Conservation (phyloP, 1,140 invertebrate species). For the Dreissena polymorpha region DNA sequence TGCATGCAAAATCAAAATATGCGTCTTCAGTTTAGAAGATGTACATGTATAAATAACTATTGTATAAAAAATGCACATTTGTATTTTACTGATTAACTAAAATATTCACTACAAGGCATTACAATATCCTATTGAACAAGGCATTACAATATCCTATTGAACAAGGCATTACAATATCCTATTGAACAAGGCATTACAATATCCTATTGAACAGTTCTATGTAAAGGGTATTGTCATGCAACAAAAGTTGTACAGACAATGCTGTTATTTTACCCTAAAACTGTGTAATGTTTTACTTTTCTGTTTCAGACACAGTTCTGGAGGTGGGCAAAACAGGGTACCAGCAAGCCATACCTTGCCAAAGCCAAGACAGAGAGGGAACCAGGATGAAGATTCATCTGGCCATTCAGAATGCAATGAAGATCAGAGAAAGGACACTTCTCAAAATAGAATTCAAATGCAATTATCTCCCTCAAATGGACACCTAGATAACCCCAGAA, state of each 20-base stretch:
- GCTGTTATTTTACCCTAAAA: neutral
- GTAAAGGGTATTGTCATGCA: neutral
- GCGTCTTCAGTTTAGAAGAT: no score
- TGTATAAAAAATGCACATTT: no score
- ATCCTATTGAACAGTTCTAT: neutral
- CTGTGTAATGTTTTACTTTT: no score
- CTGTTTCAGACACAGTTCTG: slow-evolving; percentile 10
- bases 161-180: neutral
- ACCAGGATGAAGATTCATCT: slow-evolving; percentile 54
- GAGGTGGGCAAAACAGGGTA: slow-evolving; percentile 16
- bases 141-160: neutral
- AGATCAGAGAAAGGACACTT: slow-evolving; percentile 3
- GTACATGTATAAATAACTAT: no score
- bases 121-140: no score
- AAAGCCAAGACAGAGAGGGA: slow-evolving; percentile 19
- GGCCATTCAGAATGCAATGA: slow-evolving; percentile 53
- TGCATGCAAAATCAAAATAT: no score
- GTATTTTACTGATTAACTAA: no score
- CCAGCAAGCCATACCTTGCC: slow-evolving; percentile 16
- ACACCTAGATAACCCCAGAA: slow-evolving; percentile 21
- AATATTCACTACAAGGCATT: no score
- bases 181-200: neutral
- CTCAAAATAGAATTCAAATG: slow-evolving; percentile 20
- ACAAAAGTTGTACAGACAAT: neutral
- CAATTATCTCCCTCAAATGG: slow-evolving; percentile 36